phyloP scores from a whole-genome alignment of 2,797 vertebrate genomes.

The Sus cebifrons region DNA sequence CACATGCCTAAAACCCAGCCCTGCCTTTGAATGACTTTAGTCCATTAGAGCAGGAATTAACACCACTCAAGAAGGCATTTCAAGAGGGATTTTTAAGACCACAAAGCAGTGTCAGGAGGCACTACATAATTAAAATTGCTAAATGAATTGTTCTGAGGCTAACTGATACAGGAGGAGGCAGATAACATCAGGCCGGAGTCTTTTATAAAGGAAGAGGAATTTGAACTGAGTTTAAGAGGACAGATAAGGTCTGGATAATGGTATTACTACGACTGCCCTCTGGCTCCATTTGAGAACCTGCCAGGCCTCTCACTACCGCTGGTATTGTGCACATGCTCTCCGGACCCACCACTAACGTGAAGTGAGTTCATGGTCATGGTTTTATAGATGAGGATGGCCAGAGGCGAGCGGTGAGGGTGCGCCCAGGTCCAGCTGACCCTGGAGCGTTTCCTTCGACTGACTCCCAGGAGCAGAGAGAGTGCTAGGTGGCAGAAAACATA shows the following conservation, averaged over 20 bases:
- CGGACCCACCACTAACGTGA: neutral
- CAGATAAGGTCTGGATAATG: constrained; percentile 30
- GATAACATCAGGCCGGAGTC: constrained; percentile 64
- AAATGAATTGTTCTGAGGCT: constrained; percentile 48
- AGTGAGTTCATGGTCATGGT: neutral
- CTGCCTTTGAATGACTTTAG: neutral
- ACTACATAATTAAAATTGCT: constrained; percentile 58
- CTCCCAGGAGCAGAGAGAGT: neutral
- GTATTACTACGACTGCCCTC: neutral
- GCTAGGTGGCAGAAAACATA: neutral
- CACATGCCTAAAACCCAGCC: no score
- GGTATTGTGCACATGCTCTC: neutral
- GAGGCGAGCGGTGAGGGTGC: neutral
- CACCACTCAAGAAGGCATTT: neutral
- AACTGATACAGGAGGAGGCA: neutral
- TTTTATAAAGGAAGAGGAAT: constrained; percentile 73
- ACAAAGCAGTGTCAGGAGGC: constrained; percentile 9
- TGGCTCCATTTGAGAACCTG: neutral
- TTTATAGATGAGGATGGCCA: neutral
- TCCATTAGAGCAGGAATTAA: constrained; percentile 20
- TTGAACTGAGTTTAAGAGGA: constrained; percentile 67
- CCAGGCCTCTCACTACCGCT: neutral
- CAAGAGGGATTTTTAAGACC: constrained; percentile 49
- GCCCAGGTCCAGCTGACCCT: neutral
- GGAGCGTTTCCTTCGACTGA: neutral